phyloP scores from a whole-genome alignment of 35 echinoderm and acorn worm genomes.

The Heliocidaris erythrogramma region DNA sequence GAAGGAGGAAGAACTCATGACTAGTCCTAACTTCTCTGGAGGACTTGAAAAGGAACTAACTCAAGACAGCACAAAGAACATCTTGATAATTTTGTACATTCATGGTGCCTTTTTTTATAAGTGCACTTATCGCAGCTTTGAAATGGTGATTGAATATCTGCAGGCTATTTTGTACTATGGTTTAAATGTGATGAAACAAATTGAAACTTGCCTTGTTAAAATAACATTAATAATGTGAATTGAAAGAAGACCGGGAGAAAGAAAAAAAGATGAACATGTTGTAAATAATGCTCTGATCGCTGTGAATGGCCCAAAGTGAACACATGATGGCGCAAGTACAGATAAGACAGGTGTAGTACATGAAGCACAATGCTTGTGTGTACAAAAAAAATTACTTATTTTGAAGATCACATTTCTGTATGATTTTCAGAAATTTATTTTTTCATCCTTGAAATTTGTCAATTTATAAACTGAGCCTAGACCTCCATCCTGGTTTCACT shows the following conservation, averaged over 20 bases:
- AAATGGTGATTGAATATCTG: not conserved
- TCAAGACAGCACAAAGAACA: not conserved
- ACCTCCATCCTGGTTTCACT: too few species aligned
- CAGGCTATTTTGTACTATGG: not conserved
- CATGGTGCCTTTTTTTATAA: not conserved
- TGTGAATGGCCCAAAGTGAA: not conserved
- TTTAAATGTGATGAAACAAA: too few species aligned
- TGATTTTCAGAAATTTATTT: too few species aligned
- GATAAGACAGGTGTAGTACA: not conserved
- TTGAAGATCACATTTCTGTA: too few species aligned
- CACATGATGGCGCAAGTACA: not conserved
- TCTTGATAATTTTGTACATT: not conserved
- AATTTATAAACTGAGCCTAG: too few species aligned
- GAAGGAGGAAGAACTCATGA: not conserved
- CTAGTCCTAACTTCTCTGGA: not conserved
- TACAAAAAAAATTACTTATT: too few species aligned
- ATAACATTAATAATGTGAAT: not conserved
- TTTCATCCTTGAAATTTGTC: too few species aligned
- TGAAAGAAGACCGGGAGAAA: too few species aligned
- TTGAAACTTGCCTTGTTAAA: not conserved
- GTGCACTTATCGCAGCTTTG: not conserved
- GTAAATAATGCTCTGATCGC: not conserved
- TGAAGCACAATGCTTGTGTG: not conserved
- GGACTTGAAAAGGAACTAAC: not conserved
- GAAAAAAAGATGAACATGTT: too few species aligned